Evolutionary conservation across 2,113 vertebrate genomes (phyloP).

Genomic region (Edolisoma coerulescens): DNA sequence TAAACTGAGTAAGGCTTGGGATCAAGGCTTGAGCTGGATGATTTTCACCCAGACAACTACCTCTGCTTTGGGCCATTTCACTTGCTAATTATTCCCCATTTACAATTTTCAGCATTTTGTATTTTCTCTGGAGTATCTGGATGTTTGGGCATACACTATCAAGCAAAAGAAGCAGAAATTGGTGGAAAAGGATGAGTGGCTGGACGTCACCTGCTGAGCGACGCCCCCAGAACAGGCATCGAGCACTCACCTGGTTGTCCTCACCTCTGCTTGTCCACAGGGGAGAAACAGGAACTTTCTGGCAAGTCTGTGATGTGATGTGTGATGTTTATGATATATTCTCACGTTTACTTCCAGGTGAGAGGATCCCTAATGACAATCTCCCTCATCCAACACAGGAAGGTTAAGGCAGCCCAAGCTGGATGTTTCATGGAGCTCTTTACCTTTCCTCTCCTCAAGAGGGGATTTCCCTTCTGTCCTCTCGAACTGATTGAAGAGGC

Average conservation of each 20-base stretch:
- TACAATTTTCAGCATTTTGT: neutral
- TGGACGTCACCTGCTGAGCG: fast-evolving
- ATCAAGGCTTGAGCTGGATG: neutral
- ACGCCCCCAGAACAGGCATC: neutral
- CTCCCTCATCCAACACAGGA: neutral
- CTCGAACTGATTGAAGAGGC: neutral
- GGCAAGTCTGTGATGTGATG: neutral
- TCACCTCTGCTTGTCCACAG: neutral
- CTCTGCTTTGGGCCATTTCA: neutral
- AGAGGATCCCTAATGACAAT: neutral
- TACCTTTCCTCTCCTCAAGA: neutral
- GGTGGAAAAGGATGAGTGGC: neutral
- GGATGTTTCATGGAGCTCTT: neutral
- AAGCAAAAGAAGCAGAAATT: neutral
- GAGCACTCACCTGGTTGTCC: neutral
- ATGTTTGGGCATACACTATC: neutral
- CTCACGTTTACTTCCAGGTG: neutral
- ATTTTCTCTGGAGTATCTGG: neutral
- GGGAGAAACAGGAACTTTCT: neutral
- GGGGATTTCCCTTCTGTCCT: slow-evolving; percentile 20
- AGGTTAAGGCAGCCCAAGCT: neutral
- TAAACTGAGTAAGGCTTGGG: neutral
- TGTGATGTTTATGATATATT: neutral
- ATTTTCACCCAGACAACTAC: neutral
- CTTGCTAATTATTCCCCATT: neutral